Evolutionary conservation across 2,888 invertebrate species (phyloP), one percentile per base, ranked within the genome.

Genomic region (Merodon equestris): DNA sequence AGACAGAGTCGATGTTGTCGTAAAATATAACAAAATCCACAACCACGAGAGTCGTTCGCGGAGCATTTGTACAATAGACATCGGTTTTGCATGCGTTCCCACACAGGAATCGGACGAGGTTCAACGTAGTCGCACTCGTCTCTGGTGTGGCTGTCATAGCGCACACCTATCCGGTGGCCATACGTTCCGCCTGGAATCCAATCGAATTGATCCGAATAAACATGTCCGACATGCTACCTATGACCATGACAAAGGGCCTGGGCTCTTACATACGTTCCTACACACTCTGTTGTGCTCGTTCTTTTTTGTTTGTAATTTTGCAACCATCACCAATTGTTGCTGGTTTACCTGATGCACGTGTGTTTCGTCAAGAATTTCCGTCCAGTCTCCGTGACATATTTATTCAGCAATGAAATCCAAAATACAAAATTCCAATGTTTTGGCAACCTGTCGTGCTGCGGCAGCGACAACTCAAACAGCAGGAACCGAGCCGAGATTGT

Each of bases 381-480:
- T 15, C 47, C 44, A 18, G 27, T 54, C 14, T n/a, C 64, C 56
- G 40, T 71, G 66, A 72, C 66, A 51, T 38, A 60, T 45, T 17
- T 45, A 15, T 53, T 18, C 12, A 70, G 27, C 9, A 63, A 44
- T 27, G 27, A n/a, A n/a, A n/a, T n/a, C n/a, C n/a, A n/a, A n/a
- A n/a, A n/a, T n/a, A 56, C 40, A 40, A 58, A 54, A 66, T 15
- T 42, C 42, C 42, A 63, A 68, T 71, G 63, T 79, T 68, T 74
- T 70, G 70, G 50, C 79, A 79, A 79, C 79, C 68, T 74, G 74
- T 74, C 74, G 58, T 58, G 74, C 77, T 63, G 73, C 36, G 77
- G 45, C 67, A 73, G 51, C 18, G 73, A 73, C 74, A 79, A 74
- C 64, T 74, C 38, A 10, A 45, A 58, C 74, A 74, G 53, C 60